Conservation (phyloP, 23 tunicate species). For the Pegea sp. region DNA sequence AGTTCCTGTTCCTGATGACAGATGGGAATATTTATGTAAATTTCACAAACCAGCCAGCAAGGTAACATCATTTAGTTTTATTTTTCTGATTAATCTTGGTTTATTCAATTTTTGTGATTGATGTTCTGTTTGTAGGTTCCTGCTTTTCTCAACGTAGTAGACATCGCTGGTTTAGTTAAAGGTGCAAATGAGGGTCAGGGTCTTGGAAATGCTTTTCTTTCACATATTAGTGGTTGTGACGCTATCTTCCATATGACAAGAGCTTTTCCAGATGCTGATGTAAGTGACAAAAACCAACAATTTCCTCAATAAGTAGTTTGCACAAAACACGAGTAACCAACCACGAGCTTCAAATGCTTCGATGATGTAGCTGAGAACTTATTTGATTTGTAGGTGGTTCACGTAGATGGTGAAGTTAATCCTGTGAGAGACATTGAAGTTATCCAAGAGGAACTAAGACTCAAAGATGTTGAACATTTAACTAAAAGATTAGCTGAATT, state of each 20-base stretch:
- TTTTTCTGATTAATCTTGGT: background rate
- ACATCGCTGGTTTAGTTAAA: constrained; percentile 96
- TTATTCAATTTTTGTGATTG: background rate
- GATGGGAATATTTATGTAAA: constrained; percentile 70
- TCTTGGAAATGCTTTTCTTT: constrained; percentile 92
- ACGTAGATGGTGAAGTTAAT: constrained; percentile 94
- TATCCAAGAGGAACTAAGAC: constrained; percentile 79
- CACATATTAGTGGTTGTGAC: constrained; percentile 93
- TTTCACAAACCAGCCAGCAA: constrained; percentile 95
- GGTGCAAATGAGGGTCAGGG: constrained; percentile 99
- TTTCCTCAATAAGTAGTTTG: background rate
- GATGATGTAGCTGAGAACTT: too few species aligned
- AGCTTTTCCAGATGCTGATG: constrained; percentile 88
- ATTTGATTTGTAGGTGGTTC: constrained; percentile 40
- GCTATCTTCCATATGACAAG: constrained; percentile 96
- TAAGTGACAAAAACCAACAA: background rate
- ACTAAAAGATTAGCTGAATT: constrained; percentile 64
- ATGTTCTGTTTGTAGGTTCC: constrained; percentile 50
- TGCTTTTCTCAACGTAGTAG: constrained; percentile 85
- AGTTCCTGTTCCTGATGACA: constrained; percentile 96
- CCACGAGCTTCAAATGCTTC: too few species aligned
- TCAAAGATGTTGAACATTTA: constrained; percentile 85
- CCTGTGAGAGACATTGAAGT: constrained; percentile 89
- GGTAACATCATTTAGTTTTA: constrained; percentile 9
- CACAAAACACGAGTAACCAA: too few species aligned